Percentiles rank a stretch among this genome's conserved stretches.
Conservation (phyloP, 2,797 vertebrate genomes). For the Xenops minutus region DNA sequence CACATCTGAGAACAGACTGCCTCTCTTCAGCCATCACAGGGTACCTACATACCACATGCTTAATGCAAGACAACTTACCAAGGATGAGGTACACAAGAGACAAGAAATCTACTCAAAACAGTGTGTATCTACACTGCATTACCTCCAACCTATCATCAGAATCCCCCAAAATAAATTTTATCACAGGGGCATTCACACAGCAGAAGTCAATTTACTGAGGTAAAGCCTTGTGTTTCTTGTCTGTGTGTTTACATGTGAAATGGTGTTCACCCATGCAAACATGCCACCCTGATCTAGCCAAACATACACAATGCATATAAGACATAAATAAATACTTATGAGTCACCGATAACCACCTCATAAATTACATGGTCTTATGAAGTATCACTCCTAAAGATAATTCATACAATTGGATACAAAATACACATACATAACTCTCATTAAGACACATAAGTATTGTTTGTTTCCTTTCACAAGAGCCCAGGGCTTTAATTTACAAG, state of each 20-base stretch:
- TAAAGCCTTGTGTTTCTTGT: not conserved
- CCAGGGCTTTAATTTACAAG: slow-evolving; percentile 16
- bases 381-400: slow-evolving; percentile 50
- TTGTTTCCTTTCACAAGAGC: slow-evolving; percentile 31
- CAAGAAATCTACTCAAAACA: not conserved
- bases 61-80: not conserved
- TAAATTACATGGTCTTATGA: slow-evolving; percentile 41
- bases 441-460: slow-evolving; percentile 6
- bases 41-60: not conserved
- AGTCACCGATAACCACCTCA: slow-evolving; percentile 47
- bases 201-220: not conserved
- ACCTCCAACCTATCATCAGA: not conserved
- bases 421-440: not conserved
- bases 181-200: not conserved
- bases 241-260: not conserved
- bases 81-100: not conserved
- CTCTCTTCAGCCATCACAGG: not conserved
- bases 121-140: not conserved
- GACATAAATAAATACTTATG: slow-evolving; percentile 58
- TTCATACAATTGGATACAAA: slow-evolving; percentile 35
- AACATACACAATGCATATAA: slow-evolving; percentile 30
- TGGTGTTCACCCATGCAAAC: slow-evolving; percentile 1
- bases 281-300: slow-evolving; percentile 11
- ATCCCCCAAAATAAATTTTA: not conserved
- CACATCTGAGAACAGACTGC: not conserved